Base-by-base conservation (phyloP, 2,888 invertebrate species). In the Cosmorhoe ocellata region DNA sequence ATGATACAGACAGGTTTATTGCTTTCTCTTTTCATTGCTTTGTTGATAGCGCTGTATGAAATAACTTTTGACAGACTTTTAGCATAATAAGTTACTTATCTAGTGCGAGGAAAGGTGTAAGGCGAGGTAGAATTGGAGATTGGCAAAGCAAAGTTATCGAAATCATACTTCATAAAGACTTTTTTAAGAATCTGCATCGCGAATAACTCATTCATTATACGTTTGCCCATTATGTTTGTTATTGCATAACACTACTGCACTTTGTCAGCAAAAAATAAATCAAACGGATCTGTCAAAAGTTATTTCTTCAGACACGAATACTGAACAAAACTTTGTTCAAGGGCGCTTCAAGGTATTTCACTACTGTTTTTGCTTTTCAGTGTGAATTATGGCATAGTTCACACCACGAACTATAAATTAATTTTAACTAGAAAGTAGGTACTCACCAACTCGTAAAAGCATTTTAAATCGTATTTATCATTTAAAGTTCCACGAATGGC, bases 1-100 rank as follows among this genome's bases (percentile, higher is more conserved):
- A 79, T 76, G 76, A 77, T 75, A 74, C 67, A 73, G 69, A 67
- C 70, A 70, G 74, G 56, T 79, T 81, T 76, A 76, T 67, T 64
- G 72, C 66, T 71, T 69, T 68, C 64, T 42, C 47, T 55, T 62
- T 60, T 56, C 52, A 57, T 46, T 46, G 56, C 44, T 27, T 51
- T 36, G 9, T 9, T 26, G n/a, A 1, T 2, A 8, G 12, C 11
- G 9, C 22, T n/a, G 13, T 13, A 24, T 37, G 12, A 24, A 36
- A n/a, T 18, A 18, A 11, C n/a, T 36, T 44, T 44, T 44, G 34
- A 36, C 27, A 36, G 26, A n/a, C n/a, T n/a, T n/a, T 18, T 18
- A 18, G 3, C 2, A 3, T 18, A 18, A 5, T 18, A 18, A 18
- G 18, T 2, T 5, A 2, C n/a, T n/a, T n/a, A n/a, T n/a, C n/a